Percentiles rank a stretch among this genome's conserved stretches.
These are phyloP conservation scores for Apeltes quadracus DNA, from an alignment of 2,113 vertebrate species.

Conservation along the genomic window DNA sequence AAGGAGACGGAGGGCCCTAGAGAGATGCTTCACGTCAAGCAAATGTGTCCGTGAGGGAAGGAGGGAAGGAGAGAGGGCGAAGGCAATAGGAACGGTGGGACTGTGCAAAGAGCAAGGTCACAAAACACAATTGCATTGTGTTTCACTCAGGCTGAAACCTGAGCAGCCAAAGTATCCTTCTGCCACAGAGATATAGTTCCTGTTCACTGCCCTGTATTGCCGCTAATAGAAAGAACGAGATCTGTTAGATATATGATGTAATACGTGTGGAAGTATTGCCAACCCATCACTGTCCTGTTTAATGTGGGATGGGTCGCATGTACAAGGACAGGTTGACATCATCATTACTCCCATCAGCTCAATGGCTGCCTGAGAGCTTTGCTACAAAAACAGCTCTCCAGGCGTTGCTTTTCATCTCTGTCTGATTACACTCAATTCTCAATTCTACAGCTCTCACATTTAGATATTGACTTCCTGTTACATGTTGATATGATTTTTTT, in stretches of 20 bases:
- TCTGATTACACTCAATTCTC: not conserved
- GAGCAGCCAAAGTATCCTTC: conserved; percentile 59
- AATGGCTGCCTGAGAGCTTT: not conserved
- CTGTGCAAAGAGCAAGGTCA: conserved; percentile 65
- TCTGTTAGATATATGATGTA: not conserved
- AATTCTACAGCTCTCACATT: not conserved
- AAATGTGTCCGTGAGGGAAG: not conserved
- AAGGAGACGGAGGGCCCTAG: conserved; percentile 28
- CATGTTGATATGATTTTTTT: not conserved
- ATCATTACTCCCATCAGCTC: conserved; percentile 34
- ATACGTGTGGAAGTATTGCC: not conserved
- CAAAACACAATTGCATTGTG: conserved; percentile 68
- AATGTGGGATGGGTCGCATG: conserved; percentile 5
- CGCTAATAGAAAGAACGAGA: conserved; percentile 9
- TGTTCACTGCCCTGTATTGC: conserved; percentile 34
- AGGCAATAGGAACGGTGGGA: conserved; percentile 30
- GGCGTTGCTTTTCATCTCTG: not conserved
- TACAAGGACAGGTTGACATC: conserved; percentile 37
- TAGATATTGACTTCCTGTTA: not conserved
- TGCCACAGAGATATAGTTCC: conserved; percentile 47
- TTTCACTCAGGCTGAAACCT: conserved; percentile 75
- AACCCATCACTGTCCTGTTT: not conserved
- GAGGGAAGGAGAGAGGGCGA: conserved; percentile 2
- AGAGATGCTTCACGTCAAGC: conserved; percentile 28
- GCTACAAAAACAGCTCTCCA: not conserved